Conservation (phyloP, 2,888 invertebrate genomes). For the Odontomyia ornata region DNA sequence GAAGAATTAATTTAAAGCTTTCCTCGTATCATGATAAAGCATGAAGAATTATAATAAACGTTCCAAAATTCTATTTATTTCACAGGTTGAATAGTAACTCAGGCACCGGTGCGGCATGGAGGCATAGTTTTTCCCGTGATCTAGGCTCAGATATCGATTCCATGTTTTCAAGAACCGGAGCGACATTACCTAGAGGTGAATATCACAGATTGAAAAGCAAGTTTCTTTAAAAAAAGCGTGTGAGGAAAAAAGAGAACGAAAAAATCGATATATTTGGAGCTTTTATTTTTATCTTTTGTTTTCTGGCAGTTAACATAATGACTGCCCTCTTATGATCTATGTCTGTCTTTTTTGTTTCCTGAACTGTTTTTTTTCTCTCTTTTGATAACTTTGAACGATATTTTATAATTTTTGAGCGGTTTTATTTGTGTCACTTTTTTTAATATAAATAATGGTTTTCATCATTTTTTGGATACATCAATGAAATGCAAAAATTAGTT, state of each 20-base stretch:
- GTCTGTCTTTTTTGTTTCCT: slow-evolving; percentile 22
- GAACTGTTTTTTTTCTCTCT: background rate
- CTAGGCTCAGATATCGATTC: slow-evolving; percentile 77
- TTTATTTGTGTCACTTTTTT: slow-evolving; percentile 32
- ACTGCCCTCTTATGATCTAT: slow-evolving; percentile 3
- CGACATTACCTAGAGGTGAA: slow-evolving; percentile 77
- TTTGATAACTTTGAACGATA: slow-evolving; percentile 5
- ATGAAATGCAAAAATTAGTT: slow-evolving; percentile 42
- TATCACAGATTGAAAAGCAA: slow-evolving; percentile 64
- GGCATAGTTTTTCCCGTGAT: slow-evolving; percentile 73
- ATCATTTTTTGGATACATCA: slow-evolving; percentile 48
- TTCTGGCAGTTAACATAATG: background rate
- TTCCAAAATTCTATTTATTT: too few species aligned
- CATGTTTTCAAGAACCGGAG: slow-evolving; percentile 70
- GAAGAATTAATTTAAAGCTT: background rate
- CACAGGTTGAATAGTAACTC: slow-evolving; percentile 59
- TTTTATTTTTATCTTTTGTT: slow-evolving; percentile 11
- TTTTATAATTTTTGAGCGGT: background rate
- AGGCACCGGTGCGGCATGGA: slow-evolving; percentile 66
- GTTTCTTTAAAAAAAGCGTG: slow-evolving; percentile 57
- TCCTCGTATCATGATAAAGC: background rate
- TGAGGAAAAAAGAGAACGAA: slow-evolving; percentile 50
- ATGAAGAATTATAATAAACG: too few species aligned
- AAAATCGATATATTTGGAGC: slow-evolving; percentile 45
- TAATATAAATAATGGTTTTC: slow-evolving; percentile 16